Evolutionary conservation across 1,140 invertebrate genomes (phyloP), one percentile per base, ranked within the genome.

Genomic region (Drosophila nikananu): DNA sequence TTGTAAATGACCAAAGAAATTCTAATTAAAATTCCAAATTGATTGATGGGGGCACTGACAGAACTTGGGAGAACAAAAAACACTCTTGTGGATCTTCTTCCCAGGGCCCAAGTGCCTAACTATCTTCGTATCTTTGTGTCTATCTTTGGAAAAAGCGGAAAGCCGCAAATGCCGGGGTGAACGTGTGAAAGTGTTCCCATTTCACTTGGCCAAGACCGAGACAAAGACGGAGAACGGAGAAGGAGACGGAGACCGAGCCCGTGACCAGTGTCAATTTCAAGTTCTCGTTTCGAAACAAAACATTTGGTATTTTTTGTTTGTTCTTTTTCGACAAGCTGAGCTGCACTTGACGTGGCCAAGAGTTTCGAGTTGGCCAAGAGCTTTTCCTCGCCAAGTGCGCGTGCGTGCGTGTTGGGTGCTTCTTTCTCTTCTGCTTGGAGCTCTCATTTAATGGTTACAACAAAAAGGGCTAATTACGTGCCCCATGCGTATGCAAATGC

Each of bases 161-260:
- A 57, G 52, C 32, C n/a, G 3, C 10, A 19, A n/a, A 27, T 23
- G 27, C n/a, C 32, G 52, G 32, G 19, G 19, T 41, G 48, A 61
- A 74, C 51, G 81, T 79, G 84, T 90, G 84, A 89, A 89, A 89
- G 84, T 89, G 84, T 90, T 89, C 84, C 86, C 81, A 90, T 89
- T 89, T 87, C 70, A 27, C 48, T 65, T 74, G 51, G 32, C 35
- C 35, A 52, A 52, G 49, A 51, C 48, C 48, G 48, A 17, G 48
- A 48, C 44, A 4, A 2, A 21, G 42, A 5, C 41, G n/a, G n/a
- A n/a, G n/a, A n/a, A n/a, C n/a, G n/a, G n/a, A n/a, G n/a, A n/a
- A n/a, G 1, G 44, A 32, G 30, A 32, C 30, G 30, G 10, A n/a
- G 17, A 42, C 41, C 3, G 21, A 23, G n/a, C 46, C 32, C 63